Conservation (phyloP, 2,888 invertebrate genomes). For the Stenolophus ochropezus region DNA sequence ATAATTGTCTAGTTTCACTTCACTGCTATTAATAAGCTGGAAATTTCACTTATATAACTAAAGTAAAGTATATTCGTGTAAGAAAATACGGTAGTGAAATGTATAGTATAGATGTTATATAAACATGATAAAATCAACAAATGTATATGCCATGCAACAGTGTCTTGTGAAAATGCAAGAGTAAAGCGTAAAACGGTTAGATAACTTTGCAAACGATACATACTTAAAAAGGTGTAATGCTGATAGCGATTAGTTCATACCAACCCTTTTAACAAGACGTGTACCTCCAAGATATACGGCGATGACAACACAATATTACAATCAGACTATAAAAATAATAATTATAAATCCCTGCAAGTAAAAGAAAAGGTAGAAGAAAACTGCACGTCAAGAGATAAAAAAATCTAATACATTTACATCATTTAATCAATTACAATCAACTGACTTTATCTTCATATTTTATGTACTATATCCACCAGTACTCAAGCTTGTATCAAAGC, state of each 20-base stretch:
- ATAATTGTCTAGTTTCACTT: not conserved
- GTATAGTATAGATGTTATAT: too few relatives aligned
- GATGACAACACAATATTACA: not conserved
- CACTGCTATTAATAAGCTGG: too few relatives aligned
- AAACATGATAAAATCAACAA: not conserved
- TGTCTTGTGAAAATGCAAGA: too few relatives aligned
- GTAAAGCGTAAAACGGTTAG: not conserved
- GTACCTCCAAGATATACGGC: not conserved
- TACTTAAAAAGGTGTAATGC: conserved; percentile 52
- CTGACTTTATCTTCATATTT: too few relatives aligned
- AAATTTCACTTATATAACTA: too few relatives aligned
- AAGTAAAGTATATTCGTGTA: too few relatives aligned
- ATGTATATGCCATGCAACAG: not conserved
- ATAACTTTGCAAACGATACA: not conserved
- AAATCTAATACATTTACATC: not conserved
- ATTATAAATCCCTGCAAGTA: not conserved
- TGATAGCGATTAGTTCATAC: conserved; percentile 35
- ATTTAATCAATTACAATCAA: too few relatives aligned
- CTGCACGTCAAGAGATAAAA: not conserved
- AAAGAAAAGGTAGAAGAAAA: not conserved
- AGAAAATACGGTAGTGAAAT: too few relatives aligned
- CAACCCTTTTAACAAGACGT: conserved; percentile 23
- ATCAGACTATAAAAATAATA: not conserved
- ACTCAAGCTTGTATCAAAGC: too few relatives aligned
- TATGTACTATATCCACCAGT: too few relatives aligned